Percentiles rank a stretch among this genome's conserved stretches.
phyloP scores from a whole-genome alignment of 2,888 invertebrate genomes.

The Amitus sp. region DNA sequence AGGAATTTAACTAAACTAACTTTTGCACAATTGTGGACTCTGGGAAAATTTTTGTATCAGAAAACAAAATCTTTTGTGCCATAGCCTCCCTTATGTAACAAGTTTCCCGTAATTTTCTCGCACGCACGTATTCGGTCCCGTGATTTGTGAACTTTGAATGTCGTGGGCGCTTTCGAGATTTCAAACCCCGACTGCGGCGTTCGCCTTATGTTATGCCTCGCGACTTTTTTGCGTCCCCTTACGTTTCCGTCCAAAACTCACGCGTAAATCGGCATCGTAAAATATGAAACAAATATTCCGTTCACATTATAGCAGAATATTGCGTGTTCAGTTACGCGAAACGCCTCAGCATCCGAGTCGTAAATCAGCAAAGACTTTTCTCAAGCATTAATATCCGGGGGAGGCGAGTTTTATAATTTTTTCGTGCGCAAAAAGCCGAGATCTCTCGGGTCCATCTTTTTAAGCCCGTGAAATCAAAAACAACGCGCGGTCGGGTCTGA shows the following conservation, averaged over 20 bases:
- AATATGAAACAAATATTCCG: slow-evolving; percentile 38
- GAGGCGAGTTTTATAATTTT: background rate
- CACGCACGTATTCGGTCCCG: slow-evolving; percentile 38
- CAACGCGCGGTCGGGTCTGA: slow-evolving; percentile 41
- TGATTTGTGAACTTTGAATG: slow-evolving; percentile 42
- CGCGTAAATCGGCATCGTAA: slow-evolving; percentile 35
- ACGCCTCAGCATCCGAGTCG: background rate
- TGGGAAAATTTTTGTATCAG: too few relatives aligned
- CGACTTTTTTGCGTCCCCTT: slow-evolving; percentile 32
- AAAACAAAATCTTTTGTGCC: too few relatives aligned
- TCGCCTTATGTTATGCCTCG: slow-evolving; percentile 33
- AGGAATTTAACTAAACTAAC: too few relatives aligned
- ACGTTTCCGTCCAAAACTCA: slow-evolving; percentile 29
- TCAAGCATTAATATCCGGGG: background rate
- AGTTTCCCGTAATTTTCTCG: slow-evolving; percentile 40
- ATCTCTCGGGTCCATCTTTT: slow-evolving; percentile 32
- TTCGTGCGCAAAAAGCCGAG: background rate
- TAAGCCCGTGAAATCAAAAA: slow-evolving; percentile 32
- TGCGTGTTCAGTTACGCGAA: slow-evolving; percentile 12
- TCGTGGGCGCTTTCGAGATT: slow-evolving; percentile 35
- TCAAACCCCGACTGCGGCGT: slow-evolving; percentile 33
- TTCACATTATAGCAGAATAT: slow-evolving; percentile 30
- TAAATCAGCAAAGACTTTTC: slow-evolving; percentile 2
- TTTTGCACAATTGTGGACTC: too few relatives aligned
- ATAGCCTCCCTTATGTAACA: too few relatives aligned